Percentiles rank a stretch among this genome's conserved stretches.
These are phyloP conservation scores for Hypomecis atomaria DNA, from an alignment of 2,888 invertebrate genomes.

Conservation along the genomic window DNA sequence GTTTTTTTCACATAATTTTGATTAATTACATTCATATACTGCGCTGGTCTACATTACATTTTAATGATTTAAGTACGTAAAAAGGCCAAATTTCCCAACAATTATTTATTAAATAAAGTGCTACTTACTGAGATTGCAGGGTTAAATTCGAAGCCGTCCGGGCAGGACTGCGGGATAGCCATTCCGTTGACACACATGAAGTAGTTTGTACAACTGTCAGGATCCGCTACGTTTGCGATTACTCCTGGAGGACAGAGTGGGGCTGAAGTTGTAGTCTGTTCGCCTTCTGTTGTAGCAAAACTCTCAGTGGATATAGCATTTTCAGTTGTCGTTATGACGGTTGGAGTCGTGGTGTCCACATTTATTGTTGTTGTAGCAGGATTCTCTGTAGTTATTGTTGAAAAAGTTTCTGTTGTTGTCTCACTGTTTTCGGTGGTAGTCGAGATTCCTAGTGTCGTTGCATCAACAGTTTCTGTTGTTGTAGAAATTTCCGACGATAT, in stretches of 20 bases:
- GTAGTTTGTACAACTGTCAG: conserved; percentile 36
- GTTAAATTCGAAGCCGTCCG: conserved; percentile 49
- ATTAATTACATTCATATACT: too few relatives aligned
- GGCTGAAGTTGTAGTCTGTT: conserved; percentile 18
- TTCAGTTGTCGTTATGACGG: background rate
- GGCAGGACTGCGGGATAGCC: conserved; percentile 34
- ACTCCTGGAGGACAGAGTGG: conserved; percentile 31
- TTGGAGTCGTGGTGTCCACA: background rate
- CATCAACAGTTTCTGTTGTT: background rate
- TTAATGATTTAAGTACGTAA: too few relatives aligned
- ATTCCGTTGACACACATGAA: conserved; percentile 43
- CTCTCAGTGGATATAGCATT: background rate
- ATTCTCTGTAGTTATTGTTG: too few relatives aligned
- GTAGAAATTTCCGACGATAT: too few relatives aligned
- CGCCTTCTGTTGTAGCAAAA: background rate
- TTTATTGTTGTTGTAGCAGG: background rate
- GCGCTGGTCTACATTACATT: too few relatives aligned
- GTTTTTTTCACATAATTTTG: too few relatives aligned
- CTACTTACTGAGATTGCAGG: conserved; percentile 40
- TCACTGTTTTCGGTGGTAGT: too few relatives aligned
- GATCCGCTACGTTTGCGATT: conserved; percentile 38
- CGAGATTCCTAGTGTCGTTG: background rate
- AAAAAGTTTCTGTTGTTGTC: too few relatives aligned
- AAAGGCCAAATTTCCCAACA: too few relatives aligned
- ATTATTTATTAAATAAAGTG: too few relatives aligned